Percentiles rank a stretch among this genome's conserved stretches.
phyloP scores from a whole-genome alignment of 2,113 vertebrate species.

The Dromiciops gliroides region DNA sequence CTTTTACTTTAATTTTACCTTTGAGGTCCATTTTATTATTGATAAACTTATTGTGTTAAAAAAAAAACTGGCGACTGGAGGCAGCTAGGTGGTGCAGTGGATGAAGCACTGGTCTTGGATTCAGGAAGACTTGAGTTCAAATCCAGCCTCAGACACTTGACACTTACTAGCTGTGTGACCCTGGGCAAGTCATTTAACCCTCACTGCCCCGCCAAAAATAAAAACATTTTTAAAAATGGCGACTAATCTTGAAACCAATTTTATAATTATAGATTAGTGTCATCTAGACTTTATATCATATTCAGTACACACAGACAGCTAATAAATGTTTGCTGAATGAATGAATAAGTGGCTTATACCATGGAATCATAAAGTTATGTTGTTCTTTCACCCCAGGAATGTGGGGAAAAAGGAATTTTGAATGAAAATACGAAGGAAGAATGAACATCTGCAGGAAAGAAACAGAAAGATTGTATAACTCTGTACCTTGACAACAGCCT shows the following conservation, averaged over 20 bases:
- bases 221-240: too few species aligned
- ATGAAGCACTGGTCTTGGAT: too few species aligned
- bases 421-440: not conserved
- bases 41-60: not conserved
- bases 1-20: slow-evolving; percentile 16
- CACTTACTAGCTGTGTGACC: too few species aligned
- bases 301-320: not conserved
- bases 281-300: not conserved
- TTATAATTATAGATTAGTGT: not conserved
- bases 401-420: slow-evolving; percentile 21
- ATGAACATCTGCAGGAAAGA: slow-evolving; percentile 26
- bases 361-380: not conserved
- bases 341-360: not conserved
- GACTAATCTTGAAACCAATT: not conserved
- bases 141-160: too few species aligned
- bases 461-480: slow-evolving; percentile 10
- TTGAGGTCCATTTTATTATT: not conserved
- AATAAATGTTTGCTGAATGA: not conserved
- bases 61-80: too few species aligned
- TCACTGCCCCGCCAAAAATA: too few species aligned
- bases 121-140: too few species aligned
- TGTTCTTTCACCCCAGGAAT: not conserved
- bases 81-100: too few species aligned
- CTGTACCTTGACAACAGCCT: not conserved
- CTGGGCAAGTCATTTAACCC: too few species aligned